Conservation (phyloP, 2,797 vertebrate species). For the Pagetopsis macropterus region DNA sequence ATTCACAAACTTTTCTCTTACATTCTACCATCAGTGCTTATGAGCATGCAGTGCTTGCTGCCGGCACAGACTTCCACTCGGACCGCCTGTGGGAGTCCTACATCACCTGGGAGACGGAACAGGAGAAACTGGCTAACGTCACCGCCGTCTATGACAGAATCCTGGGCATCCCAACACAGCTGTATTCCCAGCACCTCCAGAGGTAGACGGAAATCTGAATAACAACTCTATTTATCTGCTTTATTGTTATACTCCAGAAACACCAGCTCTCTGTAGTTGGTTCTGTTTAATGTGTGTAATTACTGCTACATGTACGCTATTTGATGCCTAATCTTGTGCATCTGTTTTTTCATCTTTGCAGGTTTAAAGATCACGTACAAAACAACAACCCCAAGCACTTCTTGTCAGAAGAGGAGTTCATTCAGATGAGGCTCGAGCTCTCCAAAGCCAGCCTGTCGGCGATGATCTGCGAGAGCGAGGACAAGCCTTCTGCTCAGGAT, state of each 20-base stretch:
- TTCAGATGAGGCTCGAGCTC: constrained; percentile 91
- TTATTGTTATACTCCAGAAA: neutral
- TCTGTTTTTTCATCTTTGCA: constrained; percentile 52
- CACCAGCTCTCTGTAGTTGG: neutral
- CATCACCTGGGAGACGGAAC: constrained; percentile 94
- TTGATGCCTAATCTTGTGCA: neutral
- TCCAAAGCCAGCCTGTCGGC: constrained; percentile 84
- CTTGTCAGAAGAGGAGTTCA: constrained; percentile 93
- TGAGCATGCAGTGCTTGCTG: constrained; percentile 94
- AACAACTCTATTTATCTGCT: neutral
- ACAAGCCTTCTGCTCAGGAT: constrained; percentile 75
- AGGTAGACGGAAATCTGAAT: constrained; percentile 80
- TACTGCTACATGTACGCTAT: no score
- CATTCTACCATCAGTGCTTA: constrained; percentile 84
- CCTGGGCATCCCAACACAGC: constrained; percentile 94
- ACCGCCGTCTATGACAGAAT: constrained; percentile 95
- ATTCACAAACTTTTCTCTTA: neutral
- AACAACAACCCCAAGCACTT: constrained; percentile 94
- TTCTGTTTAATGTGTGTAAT: neutral
- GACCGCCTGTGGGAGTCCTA: constrained; percentile 98
- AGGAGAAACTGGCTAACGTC: constrained; percentile 90
- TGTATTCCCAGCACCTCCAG: constrained; percentile 97
- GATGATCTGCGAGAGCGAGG: constrained; percentile 84
- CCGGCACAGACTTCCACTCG: constrained; percentile 97
- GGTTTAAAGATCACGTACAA: constrained; percentile 98